These are phyloP conservation scores for Phoxinus dragarum DNA, from an alignment of 2,797 vertebrate genomes.

Conservation along the genomic window DNA sequence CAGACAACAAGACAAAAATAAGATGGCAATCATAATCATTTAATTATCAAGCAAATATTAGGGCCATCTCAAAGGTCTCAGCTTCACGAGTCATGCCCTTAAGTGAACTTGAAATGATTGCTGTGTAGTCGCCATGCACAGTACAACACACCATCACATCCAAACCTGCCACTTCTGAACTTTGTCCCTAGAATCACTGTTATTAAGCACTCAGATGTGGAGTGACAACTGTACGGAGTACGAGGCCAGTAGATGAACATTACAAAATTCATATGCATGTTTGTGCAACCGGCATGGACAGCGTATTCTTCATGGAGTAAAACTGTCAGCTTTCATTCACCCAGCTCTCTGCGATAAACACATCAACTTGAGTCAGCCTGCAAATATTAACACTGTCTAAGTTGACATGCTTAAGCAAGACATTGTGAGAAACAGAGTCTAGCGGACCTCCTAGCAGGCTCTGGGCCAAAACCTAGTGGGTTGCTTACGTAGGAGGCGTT, in stretches of 20 bases:
- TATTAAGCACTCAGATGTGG: neutral
- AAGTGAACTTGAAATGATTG: constrained; percentile 1
- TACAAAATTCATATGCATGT: neutral
- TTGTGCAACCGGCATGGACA: neutral
- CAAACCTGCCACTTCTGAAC: neutral
- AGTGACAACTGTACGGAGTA: neutral
- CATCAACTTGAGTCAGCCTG: constrained; percentile 27
- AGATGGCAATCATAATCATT: neutral
- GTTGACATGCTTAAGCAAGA: neutral
- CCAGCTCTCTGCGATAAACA: constrained; percentile 10
- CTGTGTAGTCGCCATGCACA: neutral
- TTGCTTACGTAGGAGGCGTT: constrained; percentile 3
- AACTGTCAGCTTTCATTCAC: neutral
- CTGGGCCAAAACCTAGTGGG: constrained; percentile 18
- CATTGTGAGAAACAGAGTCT: neutral
- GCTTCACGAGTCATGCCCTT: neutral
- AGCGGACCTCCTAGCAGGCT: neutral
- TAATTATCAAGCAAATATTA: constrained; percentile 11
- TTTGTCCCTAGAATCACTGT: neutral
- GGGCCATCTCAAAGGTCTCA: neutral
- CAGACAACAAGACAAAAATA: neutral
- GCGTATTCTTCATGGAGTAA: neutral
- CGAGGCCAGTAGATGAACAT: neutral
- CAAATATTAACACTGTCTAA: constrained; percentile 23
- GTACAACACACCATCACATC: neutral